Percentiles rank a stretch among this genome's conserved stretches.
These are phyloP conservation scores for Aselliscus stoliczkanus DNA, from an alignment of 2,797 vertebrate species.

Conservation along the genomic window DNA sequence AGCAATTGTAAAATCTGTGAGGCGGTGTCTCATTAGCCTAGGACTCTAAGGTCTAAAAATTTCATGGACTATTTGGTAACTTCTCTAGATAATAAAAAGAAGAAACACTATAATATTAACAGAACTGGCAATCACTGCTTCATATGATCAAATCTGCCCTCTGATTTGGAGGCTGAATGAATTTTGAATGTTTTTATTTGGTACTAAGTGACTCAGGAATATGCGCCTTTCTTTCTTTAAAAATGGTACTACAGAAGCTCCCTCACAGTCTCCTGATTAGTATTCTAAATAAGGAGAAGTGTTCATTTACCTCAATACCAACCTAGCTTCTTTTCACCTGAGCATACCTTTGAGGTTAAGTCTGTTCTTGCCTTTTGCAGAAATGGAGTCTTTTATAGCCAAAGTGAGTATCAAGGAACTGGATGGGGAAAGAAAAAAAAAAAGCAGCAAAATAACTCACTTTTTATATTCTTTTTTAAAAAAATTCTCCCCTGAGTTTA, in stretches of 20 bases:
- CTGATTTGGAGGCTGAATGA: neutral
- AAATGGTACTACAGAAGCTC: neutral
- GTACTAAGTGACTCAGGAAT: neutral
- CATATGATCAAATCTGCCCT: slow-evolving; percentile 10
- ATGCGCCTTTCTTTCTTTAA: neutral
- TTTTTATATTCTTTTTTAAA: slow-evolving; percentile 25
- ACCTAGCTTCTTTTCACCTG: slow-evolving; percentile 25
- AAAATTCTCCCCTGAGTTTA: slow-evolving; percentile 46
- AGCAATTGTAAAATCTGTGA: neutral
- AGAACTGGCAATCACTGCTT: neutral
- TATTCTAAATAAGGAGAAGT: neutral
- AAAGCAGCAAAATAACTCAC: neutral
- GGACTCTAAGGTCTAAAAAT: slow-evolving; percentile 28
- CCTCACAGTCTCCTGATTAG: neutral
- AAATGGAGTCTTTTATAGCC: neutral
- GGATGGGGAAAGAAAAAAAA: no score
- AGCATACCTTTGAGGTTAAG: neutral
- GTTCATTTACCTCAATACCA: neutral
- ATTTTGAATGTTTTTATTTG: neutral
- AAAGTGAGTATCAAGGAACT: neutral
- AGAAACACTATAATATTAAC: slow-evolving; percentile 4
- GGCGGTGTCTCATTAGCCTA: neutral
- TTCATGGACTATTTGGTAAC: neutral
- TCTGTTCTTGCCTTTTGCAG: slow-evolving; percentile 38
- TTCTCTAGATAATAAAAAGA: slow-evolving; percentile 5